These are phyloP conservation scores for Lithobius niger DNA, from an alignment of 1,140 invertebrate genomes.

Conservation along the genomic window DNA sequence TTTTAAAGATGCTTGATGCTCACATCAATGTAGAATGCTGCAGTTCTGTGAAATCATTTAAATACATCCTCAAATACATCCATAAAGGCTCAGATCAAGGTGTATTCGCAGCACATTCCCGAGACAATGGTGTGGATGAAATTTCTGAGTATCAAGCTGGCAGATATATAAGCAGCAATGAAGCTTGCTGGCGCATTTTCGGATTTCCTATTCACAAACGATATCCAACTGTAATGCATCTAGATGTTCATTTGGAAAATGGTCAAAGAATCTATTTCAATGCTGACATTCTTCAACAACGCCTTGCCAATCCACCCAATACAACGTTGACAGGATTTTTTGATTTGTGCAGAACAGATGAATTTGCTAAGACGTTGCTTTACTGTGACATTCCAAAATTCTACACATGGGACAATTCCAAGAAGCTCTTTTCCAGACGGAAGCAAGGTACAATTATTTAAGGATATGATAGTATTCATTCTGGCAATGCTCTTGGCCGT, in stretches of 20 bases:
- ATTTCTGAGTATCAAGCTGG: constrained; percentile 7
- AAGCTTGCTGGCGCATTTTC: constrained; percentile 24
- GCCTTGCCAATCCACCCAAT: constrained; percentile 10
- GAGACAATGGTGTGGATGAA: constrained; percentile 11
- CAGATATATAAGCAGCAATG: constrained; percentile 22
- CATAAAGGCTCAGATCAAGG: constrained; percentile 21
- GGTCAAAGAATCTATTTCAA: constrained; percentile 19
- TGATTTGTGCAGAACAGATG: constrained; percentile 16
- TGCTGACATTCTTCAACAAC: constrained; percentile 2
- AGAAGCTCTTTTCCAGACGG: constrained; percentile 8
- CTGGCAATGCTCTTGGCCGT: constrained; percentile 23
- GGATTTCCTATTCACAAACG: constrained; percentile 28
- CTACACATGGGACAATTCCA: constrained; percentile 20
- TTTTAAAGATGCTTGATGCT: constrained; percentile 13
- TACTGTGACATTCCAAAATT: constrained; percentile 21
- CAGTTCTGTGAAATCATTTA: background rate
- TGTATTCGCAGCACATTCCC: background rate
- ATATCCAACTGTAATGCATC: constrained; percentile 29
- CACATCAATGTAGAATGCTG: constrained; percentile 14
- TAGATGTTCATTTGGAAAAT: constrained; percentile 35
- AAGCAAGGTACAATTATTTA: constrained; percentile 19
- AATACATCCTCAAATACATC: constrained; percentile 14
- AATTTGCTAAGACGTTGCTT: constrained; percentile 21
- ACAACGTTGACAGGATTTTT: constrained; percentile 24
- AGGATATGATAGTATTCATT: constrained; percentile 15